These are phyloP conservation scores for Phyllopteryx taeniolatus DNA, from an alignment of 2,113 vertebrate species.

Conservation along the genomic window DNA sequence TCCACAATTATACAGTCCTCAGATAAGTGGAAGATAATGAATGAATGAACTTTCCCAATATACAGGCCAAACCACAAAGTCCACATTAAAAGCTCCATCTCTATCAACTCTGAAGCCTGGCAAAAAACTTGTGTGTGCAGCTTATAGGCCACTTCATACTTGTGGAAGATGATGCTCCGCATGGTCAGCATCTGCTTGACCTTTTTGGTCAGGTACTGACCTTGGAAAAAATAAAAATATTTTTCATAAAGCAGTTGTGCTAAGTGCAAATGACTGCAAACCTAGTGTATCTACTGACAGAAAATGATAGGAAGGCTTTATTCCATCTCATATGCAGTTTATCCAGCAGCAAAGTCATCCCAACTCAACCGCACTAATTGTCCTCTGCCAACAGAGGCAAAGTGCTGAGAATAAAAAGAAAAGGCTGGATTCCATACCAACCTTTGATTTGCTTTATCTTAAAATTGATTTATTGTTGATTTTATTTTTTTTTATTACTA, in stretches of 20 bases:
- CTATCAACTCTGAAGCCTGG: background rate
- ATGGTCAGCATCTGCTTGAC: too few relatives aligned
- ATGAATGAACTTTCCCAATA: too few relatives aligned
- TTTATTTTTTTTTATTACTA: background rate
- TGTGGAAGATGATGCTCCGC: background rate
- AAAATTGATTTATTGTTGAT: background rate
- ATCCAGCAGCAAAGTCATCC: conserved; percentile 67
- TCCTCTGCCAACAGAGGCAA: conserved; percentile 47
- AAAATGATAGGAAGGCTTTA: conserved; percentile 38
- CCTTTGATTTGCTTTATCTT: conserved; percentile 11
- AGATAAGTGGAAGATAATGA: too few relatives aligned
- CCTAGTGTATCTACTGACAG: conserved; percentile 38
- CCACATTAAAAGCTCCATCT: too few relatives aligned
- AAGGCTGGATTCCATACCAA: conserved; percentile 22
- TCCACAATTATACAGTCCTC: too few relatives aligned
- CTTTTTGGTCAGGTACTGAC: conserved; percentile 23
- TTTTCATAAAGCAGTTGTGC: conserved; percentile 14
- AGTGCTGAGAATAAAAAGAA: background rate
- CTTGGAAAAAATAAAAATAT: background rate
- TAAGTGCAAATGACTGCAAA: conserved; percentile 33
- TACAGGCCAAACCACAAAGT: too few relatives aligned
- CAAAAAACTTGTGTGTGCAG: background rate
- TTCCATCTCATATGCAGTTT: conserved; percentile 43
- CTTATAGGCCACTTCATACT: background rate
- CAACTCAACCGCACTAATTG: conserved; percentile 57